Base-by-base conservation (phyloP, 2,888 invertebrate genomes). In the Dynastes maya region DNA sequence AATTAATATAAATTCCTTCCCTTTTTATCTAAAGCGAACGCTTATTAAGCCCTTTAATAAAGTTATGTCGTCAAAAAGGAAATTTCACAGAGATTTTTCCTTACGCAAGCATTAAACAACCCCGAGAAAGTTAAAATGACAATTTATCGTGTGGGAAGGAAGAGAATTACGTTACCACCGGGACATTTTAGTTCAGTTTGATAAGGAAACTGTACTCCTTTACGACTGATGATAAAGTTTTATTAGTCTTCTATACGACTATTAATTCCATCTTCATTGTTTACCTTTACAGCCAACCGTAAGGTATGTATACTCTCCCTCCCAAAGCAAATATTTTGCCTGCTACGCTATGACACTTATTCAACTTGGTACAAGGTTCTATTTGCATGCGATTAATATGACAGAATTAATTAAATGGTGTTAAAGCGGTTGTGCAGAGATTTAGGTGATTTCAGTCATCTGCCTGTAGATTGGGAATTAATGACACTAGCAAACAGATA, bases 251-350 rank as follows among this genome's bases (percentile, higher is more conserved):
- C 45, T 45, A 22, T 37, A 5, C 22, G 29, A 29, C 61, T 13
- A 61, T 45, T 74, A 61, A 61, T 13, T 13, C 61, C 29, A 13
- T 61, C 72, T 13, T 58, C 45, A 27, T 45, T 61, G 72, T 61
- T 61, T 74, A 74, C 61, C 45, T 74, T 74, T 45, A 61, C 49
- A 45, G 40, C 45, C 61, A 49, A 45, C 22, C 22, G 45, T 13
- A 37, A 37, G 58, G 37, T 55, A 58, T 16, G 45, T 45, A 45
- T 45, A 45, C 5, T 5, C 70, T 8, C 32, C 58, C 72, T 6
- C 13, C 13, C 22, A 61, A 63, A 74, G 61, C 72, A 74, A 74
- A 74, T 61, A 74, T 74, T 74, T 45, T 74, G 72, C 72, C 72
- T 61, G 45, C 45, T 6, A 27, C 63, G 61, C 22, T 74, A 74